phyloP scores from a whole-genome alignment of 2,888 invertebrate genomes.

The Clostera curtula region DNA sequence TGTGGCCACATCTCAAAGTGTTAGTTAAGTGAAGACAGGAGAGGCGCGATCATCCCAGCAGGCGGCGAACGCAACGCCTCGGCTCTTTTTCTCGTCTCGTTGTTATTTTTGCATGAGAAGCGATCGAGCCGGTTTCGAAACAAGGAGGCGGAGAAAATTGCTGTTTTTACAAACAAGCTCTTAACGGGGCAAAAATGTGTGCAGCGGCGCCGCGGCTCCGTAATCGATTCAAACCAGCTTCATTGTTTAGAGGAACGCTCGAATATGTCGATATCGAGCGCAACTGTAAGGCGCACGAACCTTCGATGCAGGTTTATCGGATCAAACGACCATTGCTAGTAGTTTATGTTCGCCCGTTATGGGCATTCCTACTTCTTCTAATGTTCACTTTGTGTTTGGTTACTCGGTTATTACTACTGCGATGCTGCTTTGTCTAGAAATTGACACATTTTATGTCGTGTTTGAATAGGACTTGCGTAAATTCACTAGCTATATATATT shows the following conservation, averaged over 20 bases:
- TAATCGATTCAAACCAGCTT: slow-evolving; percentile 54
- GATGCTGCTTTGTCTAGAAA: too few species aligned
- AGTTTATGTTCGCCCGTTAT: slow-evolving; percentile 45
- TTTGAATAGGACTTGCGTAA: too few species aligned
- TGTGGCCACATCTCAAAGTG: slow-evolving; percentile 21
- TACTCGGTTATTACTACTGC: slow-evolving; percentile 26
- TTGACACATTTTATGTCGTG: too few species aligned
- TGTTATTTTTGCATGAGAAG: slow-evolving; percentile 42
- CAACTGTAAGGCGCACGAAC: slow-evolving; percentile 31
- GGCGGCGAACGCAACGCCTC: slow-evolving; percentile 37
- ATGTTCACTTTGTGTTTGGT: slow-evolving; percentile 38
- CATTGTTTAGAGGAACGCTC: slow-evolving; percentile 50
- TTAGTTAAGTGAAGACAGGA: slow-evolving; percentile 26
- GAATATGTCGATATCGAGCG: slow-evolving; percentile 41
- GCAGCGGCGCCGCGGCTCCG: slow-evolving; percentile 38
- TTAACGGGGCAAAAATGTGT: slow-evolving; percentile 45
- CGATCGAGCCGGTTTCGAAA: slow-evolving; percentile 39
- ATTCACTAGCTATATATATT: too few species aligned
- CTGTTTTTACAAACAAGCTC: slow-evolving; percentile 57
- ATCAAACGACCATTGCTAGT: slow-evolving; percentile 45
- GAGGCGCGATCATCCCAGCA: slow-evolving; percentile 39
- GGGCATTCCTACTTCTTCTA: slow-evolving; percentile 43
- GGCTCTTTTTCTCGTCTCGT: slow-evolving; percentile 36
- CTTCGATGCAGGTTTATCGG: slow-evolving; percentile 45
- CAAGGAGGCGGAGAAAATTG: slow-evolving; percentile 52